These are phyloP conservation scores for Dicranocentrus wangi DNA, from an alignment of 2,888 invertebrate genomes.

Conservation along the genomic window DNA sequence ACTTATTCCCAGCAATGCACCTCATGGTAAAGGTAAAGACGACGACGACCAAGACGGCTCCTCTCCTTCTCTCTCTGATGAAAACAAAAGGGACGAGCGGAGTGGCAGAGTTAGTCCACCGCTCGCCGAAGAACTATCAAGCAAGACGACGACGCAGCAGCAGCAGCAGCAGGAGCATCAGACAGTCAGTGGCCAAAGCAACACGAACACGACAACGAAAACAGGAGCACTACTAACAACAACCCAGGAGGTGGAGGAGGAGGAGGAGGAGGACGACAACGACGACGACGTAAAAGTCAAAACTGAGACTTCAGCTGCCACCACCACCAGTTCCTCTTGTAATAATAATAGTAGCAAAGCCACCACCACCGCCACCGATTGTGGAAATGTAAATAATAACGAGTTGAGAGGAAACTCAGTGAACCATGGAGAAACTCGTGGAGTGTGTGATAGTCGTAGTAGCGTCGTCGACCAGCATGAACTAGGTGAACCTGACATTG, in stretches of 20 bases:
- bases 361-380: neutral
- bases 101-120: constrained; percentile 9
- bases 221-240: constrained; percentile 20
- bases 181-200: constrained; percentile 50
- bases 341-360: neutral
- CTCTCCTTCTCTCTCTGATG: no score
- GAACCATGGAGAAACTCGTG: constrained; percentile 20
- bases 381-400: neutral
- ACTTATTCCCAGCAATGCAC: constrained; percentile 63
- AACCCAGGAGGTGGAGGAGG: neutral
- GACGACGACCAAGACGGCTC: no score
- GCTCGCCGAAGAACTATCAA: no score
- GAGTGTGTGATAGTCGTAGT: constrained; percentile 21
- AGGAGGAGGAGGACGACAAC: constrained; percentile 7
- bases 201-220: constrained; percentile 43
- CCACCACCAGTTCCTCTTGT: neutral
- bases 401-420: no score
- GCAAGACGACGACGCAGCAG: no score
- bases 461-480: neutral
- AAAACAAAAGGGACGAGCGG: no score
- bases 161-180: constrained; percentile 20
- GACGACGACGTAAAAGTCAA: neutral
- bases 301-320: neutral
- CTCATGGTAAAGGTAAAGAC: constrained; percentile 33
- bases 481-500: constrained; percentile 16